Evolutionary conservation across 1,140 invertebrate genomes (phyloP).

Genomic region (Calliopsis andreniformis): DNA sequence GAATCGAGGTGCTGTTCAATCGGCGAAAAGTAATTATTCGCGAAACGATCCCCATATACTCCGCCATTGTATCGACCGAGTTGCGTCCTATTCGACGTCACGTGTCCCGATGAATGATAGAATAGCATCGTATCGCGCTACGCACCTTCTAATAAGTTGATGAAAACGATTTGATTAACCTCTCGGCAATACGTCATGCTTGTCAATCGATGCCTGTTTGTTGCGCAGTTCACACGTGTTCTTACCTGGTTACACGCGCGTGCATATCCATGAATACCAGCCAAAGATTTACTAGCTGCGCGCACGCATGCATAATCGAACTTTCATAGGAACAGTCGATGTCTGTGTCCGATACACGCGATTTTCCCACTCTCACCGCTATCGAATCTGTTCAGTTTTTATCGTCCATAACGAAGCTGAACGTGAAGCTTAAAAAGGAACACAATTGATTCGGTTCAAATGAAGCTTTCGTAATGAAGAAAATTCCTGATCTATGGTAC

Average conservation of each 20-base stretch:
- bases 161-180: constrained; percentile 68
- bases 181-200: constrained; percentile 55
- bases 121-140: not conserved
- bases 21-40: constrained; percentile 51
- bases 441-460: too few species aligned
- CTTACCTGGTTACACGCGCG: constrained; percentile 48
- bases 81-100: not conserved
- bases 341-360: not conserved
- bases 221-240: constrained; percentile 61
- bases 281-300: constrained; percentile 43
- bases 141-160: constrained; percentile 54
- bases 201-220: constrained; percentile 50
- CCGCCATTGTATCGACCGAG: constrained; percentile 23
- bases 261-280: constrained; percentile 34
- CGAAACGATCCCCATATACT: constrained; percentile 40
- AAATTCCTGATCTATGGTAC: too few species aligned
- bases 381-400: too few species aligned
- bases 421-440: too few species aligned
- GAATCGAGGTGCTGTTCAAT: constrained; percentile 34
- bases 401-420: too few species aligned
- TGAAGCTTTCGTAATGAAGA: too few species aligned
- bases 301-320: constrained; percentile 37
- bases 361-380: not conserved
- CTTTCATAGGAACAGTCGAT: constrained; percentile 5
- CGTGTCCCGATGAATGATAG: constrained; percentile 1